Percentiles rank a stretch among this genome's conserved stretches.
Evolutionary conservation across 2,888 invertebrate species (phyloP).

Genomic region (Corbicula japonica): DNA sequence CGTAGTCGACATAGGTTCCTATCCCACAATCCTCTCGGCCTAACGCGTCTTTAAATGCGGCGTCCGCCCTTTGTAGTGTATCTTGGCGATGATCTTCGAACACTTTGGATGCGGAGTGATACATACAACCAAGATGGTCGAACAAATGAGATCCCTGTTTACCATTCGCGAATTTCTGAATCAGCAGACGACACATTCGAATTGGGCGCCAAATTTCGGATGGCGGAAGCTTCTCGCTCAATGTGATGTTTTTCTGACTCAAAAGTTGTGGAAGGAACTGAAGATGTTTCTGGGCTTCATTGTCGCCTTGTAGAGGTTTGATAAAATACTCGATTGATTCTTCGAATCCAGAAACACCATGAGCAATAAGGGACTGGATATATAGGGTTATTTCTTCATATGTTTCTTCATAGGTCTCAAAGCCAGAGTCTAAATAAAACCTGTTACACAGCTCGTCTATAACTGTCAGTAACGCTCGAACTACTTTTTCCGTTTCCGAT

Average conservation of each 20-base stretch:
- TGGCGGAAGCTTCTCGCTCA: constrained; percentile 69
- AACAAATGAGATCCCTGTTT: constrained; percentile 67
- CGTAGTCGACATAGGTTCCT: constrained; percentile 72
- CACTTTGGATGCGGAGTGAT: constrained; percentile 69
- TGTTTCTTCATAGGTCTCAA: constrained; percentile 65
- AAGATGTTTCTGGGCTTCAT: constrained; percentile 67
- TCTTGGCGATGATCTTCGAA: constrained; percentile 66
- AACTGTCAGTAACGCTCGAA: constrained; percentile 57
- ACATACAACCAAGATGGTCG: constrained; percentile 73
- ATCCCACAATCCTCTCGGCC: constrained; percentile 69
- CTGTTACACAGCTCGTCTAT: constrained; percentile 67
- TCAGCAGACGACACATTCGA: constrained; percentile 70
- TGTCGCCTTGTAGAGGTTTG: constrained; percentile 67
- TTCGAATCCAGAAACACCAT: constrained; percentile 68
- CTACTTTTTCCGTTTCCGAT: constrained; percentile 57
- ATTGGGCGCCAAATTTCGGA: constrained; percentile 74
- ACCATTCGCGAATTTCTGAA: constrained; percentile 65
- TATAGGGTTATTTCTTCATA: constrained; percentile 67
- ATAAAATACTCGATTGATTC: constrained; percentile 73
- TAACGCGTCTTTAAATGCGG: constrained; percentile 67
- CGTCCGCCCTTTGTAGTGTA: constrained; percentile 61
- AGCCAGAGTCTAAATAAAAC: constrained; percentile 74
- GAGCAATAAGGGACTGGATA: constrained; percentile 55
- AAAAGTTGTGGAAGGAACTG: constrained; percentile 67
- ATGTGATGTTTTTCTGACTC: constrained; percentile 70